Evolutionary conservation across 2,797 vertebrate species (phyloP).

Genomic region (Strix occidentalis): DNA sequence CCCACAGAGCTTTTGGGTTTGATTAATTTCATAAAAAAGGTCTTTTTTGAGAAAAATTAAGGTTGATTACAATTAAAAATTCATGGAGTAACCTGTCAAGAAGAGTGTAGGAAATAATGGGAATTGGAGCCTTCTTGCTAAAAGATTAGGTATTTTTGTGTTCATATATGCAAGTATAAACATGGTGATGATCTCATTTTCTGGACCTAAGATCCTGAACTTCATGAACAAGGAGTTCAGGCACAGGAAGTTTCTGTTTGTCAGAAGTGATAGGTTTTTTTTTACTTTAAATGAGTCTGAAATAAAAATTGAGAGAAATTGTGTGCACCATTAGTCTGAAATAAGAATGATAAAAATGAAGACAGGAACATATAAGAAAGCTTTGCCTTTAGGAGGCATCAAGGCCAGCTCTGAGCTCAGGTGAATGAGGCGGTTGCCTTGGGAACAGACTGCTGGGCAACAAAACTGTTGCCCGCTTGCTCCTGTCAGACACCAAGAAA

Average conservation of each 20-base stretch:
- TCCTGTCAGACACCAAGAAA: background rate
- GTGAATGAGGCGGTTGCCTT: background rate
- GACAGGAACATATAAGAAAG: background rate
- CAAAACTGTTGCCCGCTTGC: background rate
- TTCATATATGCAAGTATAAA: background rate
- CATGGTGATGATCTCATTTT: background rate
- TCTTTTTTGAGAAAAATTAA: background rate
- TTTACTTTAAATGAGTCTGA: background rate
- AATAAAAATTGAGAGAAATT: background rate
- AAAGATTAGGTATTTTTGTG: background rate
- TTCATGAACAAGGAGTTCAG: background rate
- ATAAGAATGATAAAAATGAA: background rate
- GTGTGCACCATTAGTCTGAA: rapidly evolving
- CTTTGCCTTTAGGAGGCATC: background rate
- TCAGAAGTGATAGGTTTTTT: background rate
- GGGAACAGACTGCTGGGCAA: background rate
- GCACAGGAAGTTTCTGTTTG: background rate
- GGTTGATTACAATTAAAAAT: background rate
- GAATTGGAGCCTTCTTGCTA: background rate
- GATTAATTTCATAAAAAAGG: background rate
- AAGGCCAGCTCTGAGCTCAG: background rate
- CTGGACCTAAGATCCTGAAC: background rate
- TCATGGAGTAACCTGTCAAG: background rate
- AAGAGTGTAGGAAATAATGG: background rate
- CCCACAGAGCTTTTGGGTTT: background rate